Percentiles rank a stretch among this genome's conserved stretches.
These are phyloP conservation scores for Pomatostomus ruficeps DNA, from an alignment of 2,113 vertebrate species.

Conservation along the genomic window DNA sequence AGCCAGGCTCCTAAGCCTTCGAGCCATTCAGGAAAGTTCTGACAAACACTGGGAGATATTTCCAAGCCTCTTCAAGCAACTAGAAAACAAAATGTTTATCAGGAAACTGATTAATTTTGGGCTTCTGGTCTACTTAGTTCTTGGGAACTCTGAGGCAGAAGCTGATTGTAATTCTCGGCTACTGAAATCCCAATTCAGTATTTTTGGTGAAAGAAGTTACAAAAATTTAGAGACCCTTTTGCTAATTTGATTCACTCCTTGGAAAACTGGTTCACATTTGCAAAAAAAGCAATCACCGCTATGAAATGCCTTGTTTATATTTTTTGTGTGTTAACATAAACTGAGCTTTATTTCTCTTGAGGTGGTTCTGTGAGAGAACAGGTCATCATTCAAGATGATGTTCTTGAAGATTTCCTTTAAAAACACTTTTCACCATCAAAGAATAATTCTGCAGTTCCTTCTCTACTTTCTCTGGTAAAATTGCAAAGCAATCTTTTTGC, in stretches of 20 bases:
- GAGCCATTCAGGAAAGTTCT: neutral
- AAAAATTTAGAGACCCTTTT: neutral
- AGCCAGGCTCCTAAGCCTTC: neutral
- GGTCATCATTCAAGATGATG: fast-evolving
- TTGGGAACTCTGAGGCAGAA: neutral
- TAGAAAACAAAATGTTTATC: neutral
- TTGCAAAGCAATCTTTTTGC: neutral
- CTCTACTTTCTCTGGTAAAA: neutral
- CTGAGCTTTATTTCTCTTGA: neutral
- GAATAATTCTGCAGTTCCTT: neutral
- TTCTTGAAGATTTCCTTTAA: neutral
- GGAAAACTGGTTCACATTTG: neutral
- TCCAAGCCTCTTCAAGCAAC: neutral
- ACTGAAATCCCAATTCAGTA: neutral
- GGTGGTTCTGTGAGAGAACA: neutral
- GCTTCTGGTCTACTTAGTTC: neutral
- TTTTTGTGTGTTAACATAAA: neutral
- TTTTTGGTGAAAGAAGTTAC: neutral
- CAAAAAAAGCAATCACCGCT: neutral
- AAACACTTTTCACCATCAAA: neutral
- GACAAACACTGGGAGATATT: neutral
- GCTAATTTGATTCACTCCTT: neutral
- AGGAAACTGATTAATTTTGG: neutral
- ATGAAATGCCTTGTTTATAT: neutral
- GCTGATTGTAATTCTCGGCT: neutral